phyloP scores from a whole-genome alignment of 2,888 invertebrate genomes.

The Thereva nobilitata region DNA sequence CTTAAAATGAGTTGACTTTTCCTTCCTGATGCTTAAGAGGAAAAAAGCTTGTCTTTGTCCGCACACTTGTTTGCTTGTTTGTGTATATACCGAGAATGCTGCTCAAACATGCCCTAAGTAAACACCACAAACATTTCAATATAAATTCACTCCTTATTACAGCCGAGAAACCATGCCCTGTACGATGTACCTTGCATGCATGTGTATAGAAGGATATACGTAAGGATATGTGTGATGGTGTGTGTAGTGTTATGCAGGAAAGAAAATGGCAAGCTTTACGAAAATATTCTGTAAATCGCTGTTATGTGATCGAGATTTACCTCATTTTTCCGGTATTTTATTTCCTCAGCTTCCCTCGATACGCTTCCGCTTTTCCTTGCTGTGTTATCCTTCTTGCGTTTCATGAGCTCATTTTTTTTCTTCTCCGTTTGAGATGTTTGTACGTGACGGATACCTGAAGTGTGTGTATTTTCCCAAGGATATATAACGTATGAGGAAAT shows the following conservation, averaged over 20 bases:
- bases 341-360: slow-evolving; percentile 10
- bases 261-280: no score
- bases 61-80: slow-evolving; percentile 7
- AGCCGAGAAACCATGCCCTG: not conserved
- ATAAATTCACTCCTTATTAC: no score
- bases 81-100: not conserved
- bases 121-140: slow-evolving; percentile 20
- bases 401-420: no score
- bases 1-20: slow-evolving; percentile 15
- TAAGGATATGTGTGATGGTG: no score
- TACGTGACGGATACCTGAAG: no score
- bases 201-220: no score
- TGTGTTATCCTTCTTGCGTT: no score
- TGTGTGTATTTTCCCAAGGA: no score
- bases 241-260: no score
- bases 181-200: no score
- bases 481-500: no score
- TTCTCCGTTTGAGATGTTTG: no score
- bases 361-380: not conserved
- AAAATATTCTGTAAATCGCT: slow-evolving; percentile 13
- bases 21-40: not conserved
- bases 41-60: not conserved
- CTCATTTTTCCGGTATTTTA: slow-evolving; percentile 20
- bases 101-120: not conserved
- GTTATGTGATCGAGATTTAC: slow-evolving; percentile 24